A percentile compares a stretch with the other conserved stretches of the same genome.
phyloP scores from a whole-genome alignment of 2,888 invertebrate species.

The Rhabditophanes sp. region DNA sequence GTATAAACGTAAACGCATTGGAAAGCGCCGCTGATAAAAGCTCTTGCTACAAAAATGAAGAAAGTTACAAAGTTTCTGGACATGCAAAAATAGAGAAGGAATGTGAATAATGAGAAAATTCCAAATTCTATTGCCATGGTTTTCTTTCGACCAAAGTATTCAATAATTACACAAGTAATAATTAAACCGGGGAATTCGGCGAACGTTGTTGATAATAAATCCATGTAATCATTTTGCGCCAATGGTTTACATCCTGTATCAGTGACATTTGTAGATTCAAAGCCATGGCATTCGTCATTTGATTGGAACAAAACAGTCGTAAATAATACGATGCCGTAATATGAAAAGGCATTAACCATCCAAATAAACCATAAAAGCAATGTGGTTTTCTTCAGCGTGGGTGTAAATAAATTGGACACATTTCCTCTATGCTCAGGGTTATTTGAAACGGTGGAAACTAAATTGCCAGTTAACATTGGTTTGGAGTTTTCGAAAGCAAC shows the following conservation, averaged over 20 bases:
- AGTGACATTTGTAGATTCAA: conserved; percentile 22
- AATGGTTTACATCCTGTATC: conserved; percentile 50
- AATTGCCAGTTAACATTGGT: conserved; percentile 66
- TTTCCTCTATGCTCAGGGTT: conserved; percentile 45
- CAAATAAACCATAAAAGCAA: conserved; percentile 79
- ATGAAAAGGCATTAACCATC: conserved; percentile 74
- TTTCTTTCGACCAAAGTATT: conserved; percentile 70
- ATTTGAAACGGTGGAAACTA: conserved; percentile 49
- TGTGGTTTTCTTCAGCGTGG: conserved; percentile 67
- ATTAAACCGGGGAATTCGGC: conserved; percentile 89
- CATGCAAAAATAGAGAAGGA: conserved; percentile 57
- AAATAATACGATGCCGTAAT: conserved; percentile 82
- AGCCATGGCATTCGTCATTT: conserved; percentile 47
- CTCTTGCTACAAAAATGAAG: conserved; percentile 69
- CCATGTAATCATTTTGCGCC: conserved; percentile 72
- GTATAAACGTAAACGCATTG: conserved; percentile 90
- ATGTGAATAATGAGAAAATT: conserved; percentile 58
- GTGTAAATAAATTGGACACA: conserved; percentile 51
- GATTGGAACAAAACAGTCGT: conserved; percentile 76
- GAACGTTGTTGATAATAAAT: conserved; percentile 76
- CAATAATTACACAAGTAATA: conserved; percentile 71
- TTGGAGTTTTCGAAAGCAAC: conserved; percentile 74
- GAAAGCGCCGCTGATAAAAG: conserved; percentile 79
- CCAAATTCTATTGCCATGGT: conserved; percentile 85
- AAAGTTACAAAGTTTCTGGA: conserved; percentile 53